A percentile compares a stretch with the other conserved stretches of the same genome.
These are phyloP conservation scores for Ailurus styani DNA, from an alignment of 2,113 vertebrate species.

Conservation along the genomic window DNA sequence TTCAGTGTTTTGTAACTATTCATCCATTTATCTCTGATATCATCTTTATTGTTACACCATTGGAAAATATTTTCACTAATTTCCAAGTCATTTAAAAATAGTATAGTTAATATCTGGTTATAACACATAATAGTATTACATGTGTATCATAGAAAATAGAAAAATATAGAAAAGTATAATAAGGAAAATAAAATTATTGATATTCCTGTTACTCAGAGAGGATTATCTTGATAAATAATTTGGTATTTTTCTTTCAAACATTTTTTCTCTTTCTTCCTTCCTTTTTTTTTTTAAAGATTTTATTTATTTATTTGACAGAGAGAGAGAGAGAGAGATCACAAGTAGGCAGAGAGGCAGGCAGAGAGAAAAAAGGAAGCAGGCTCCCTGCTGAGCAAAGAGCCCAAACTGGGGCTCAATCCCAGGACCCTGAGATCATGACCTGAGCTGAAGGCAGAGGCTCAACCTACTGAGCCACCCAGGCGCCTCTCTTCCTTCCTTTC, in stretches of 20 bases:
- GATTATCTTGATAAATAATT: not conserved
- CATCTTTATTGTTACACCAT: not conserved
- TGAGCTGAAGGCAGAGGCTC: too few relatives aligned
- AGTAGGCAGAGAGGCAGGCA: too few relatives aligned
- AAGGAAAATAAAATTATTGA: not conserved
- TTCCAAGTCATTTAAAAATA: not conserved
- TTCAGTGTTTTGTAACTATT: not conserved
- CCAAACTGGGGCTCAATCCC: too few relatives aligned
- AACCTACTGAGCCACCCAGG: too few relatives aligned
- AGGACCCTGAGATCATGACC: too few relatives aligned
- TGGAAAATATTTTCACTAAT: not conserved
- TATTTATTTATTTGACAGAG: too few relatives aligned
- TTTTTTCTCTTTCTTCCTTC: not conserved
- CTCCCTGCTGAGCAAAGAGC: too few relatives aligned
- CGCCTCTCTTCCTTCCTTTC: not conserved
- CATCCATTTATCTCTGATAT: not conserved
- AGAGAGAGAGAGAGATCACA: too few relatives aligned
- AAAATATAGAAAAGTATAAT: not conserved
- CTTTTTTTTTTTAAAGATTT: too few relatives aligned
- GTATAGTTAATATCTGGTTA: not conserved
- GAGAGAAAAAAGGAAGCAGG: too few relatives aligned
- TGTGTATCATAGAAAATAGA: not conserved
- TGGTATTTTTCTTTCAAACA: not conserved
- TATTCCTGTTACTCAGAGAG: not conserved
- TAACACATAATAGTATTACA: not conserved